phyloP scores from a whole-genome alignment of 2,888 invertebrate genomes.

The Lottia gigantea region DNA sequence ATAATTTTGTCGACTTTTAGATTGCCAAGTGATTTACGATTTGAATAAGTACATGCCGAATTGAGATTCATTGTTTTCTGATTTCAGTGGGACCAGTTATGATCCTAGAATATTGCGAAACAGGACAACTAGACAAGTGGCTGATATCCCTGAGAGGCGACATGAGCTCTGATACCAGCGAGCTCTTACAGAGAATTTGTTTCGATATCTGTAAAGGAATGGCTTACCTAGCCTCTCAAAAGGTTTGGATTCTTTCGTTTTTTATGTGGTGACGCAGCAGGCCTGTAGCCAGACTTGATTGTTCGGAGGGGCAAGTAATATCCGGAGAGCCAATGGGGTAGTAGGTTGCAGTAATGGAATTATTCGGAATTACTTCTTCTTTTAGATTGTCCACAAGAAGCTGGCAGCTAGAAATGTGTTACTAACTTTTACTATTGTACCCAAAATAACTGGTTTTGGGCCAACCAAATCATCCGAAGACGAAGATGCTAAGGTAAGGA shows the following conservation, averaged over 20 bases:
- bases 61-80: background rate
- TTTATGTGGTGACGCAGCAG: too few species aligned
- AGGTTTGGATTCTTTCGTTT: slow-evolving; percentile 21
- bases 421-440: slow-evolving; percentile 28
- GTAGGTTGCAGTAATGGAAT: too few species aligned
- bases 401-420: slow-evolving; percentile 47
- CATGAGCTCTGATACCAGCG: slow-evolving; percentile 37
- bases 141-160: slow-evolving; percentile 29
- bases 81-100: slow-evolving; percentile 45
- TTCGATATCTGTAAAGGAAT: slow-evolving; percentile 43
- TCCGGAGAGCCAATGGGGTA: too few species aligned
- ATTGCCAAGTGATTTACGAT: too few species aligned
- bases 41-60: too few species aligned
- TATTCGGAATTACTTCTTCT: slow-evolving; percentile 9
- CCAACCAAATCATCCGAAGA: slow-evolving; percentile 31
- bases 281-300: too few species aligned
- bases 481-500: slow-evolving; percentile 25
- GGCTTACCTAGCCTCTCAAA: slow-evolving; percentile 42
- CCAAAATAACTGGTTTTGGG: slow-evolving; percentile 48
- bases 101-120: slow-evolving; percentile 46
- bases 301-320: too few species aligned
- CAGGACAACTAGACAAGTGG: slow-evolving; percentile 41
- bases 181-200: slow-evolving; percentile 37
- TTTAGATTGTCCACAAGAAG: slow-evolving; percentile 42
- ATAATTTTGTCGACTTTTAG: too few species aligned